A percentile compares a stretch with the other conserved stretches of the same genome.
phyloP scores from a whole-genome alignment of 2,113 vertebrate species.

The Desmodus rotundus region DNA sequence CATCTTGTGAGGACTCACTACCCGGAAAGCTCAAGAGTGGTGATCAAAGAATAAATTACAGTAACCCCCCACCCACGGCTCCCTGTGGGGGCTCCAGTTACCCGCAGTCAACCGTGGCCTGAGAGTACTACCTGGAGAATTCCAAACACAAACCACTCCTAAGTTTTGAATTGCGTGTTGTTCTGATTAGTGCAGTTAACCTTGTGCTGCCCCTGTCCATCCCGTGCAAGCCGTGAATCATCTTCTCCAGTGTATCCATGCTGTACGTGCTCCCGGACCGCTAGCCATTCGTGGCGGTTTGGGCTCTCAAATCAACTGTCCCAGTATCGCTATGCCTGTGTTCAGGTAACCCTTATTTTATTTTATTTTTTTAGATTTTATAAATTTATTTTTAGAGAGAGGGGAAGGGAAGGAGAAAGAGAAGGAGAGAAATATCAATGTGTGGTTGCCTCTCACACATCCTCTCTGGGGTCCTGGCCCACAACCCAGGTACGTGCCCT shows the following conservation, averaged over 20 bases:
- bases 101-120: not conserved
- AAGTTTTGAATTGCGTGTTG: not conserved
- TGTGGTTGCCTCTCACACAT: no score
- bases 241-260: not conserved
- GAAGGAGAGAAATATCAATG: no score
- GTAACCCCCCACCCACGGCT: not conserved
- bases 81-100: not conserved
- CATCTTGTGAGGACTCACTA: accelerated
- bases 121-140: not conserved
- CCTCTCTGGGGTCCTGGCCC: no score
- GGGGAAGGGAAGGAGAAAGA: no score
- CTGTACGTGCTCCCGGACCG: not conserved
- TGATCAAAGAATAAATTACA: not conserved
- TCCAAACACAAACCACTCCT: not conserved
- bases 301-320: not conserved
- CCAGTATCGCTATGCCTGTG: no score
- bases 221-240: not conserved
- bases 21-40: not conserved
- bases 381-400: no score
- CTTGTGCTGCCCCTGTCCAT: not conserved
- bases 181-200: not conserved
- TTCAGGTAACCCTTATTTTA: not conserved
- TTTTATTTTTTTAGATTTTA: no score
- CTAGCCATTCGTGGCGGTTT: not conserved
- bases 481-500: no score